Percentiles rank a stretch among this genome's conserved stretches.
Conservation (phyloP, 2,888 invertebrate genomes). For the Teleogryllus oceanicus region DNA sequence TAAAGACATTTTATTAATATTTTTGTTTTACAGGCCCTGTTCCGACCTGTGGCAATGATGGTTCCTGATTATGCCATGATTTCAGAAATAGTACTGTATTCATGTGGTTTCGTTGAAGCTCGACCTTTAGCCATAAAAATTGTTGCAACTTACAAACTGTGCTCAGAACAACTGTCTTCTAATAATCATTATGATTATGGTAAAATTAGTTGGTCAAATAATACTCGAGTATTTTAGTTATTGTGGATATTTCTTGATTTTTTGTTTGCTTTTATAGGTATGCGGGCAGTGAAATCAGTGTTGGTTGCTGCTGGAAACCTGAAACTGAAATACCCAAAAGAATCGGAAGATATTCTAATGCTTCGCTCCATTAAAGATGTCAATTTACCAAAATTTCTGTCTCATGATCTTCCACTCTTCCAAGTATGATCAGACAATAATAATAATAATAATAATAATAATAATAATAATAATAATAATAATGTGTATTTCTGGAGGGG, state of each 20-base stretch:
- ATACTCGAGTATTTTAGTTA: not conserved
- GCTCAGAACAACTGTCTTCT: constrained; percentile 89
- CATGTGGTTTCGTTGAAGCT: constrained; percentile 86
- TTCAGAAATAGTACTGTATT: constrained; percentile 90
- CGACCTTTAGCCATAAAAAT: constrained; percentile 88
- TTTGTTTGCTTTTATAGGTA: constrained; percentile 52
- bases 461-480: too few species aligned
- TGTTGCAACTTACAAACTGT: constrained; percentile 87
- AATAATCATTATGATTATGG: constrained; percentile 96
- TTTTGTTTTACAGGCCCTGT: constrained; percentile 62
- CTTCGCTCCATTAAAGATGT: constrained; percentile 90
- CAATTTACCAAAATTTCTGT: constrained; percentile 88
- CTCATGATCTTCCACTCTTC: constrained; percentile 83
- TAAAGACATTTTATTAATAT: not conserved
- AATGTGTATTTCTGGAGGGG: too few species aligned
- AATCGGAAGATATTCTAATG: constrained; percentile 81
- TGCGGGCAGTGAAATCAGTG: constrained; percentile 94
- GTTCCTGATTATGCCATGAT: constrained; percentile 94
- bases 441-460: too few species aligned
- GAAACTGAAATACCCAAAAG: constrained; percentile 83
- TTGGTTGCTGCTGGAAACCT: constrained; percentile 86
- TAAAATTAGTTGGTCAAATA: constrained; percentile 41
- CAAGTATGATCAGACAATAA: constrained; percentile 51
- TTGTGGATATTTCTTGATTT: not conserved
- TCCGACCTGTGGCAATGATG: constrained; percentile 96